Evolutionary conservation across 2,888 invertebrate species (phyloP), one percentile per base, ranked within the genome.

Genomic region (Tuta absoluta): DNA sequence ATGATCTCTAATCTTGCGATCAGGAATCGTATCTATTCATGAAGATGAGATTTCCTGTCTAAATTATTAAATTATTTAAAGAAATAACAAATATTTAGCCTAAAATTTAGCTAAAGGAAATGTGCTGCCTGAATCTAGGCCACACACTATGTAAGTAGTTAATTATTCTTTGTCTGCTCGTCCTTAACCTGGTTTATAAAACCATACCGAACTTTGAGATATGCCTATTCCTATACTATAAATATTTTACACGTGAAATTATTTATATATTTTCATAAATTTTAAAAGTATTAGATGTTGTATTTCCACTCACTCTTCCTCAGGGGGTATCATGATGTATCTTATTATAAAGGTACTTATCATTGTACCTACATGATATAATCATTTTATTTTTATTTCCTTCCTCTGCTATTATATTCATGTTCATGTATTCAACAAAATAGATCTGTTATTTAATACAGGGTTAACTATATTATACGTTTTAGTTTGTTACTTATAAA

Each of bases 101-200:
- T 7, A 33, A 10, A 33, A 33, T 33, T n/a, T 33, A 7, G 33
- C 33, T 33, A 33, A n/a, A 33, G 33, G 33, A 33, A 33, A 33
- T 33, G 33, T 33, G 33, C 33, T 33, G 8, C 10, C 33, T 10
- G 4, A 10, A 33, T 33, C 33, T 8, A 33, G 10, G 10, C 8
- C 4, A 33, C 8, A 8, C 4, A 8, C 67, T 67, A 51, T 66
- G 68, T 69, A 59, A 60, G 60, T 53, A 64, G 65, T 57, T 66
- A 57, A 62, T 65, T 49, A 24, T 48, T 65, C 24, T 37, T 45
- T 41, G 58, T 37, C 33, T 41, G 33, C 12, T 38, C 51, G 24
- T 48, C 61, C 58, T 65, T 67, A 60, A 64, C 38, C 28, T 59
- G 66, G 65, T 66, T 67, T 68, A 59, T 62, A 12, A 67, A 67